Base-by-base conservation (phyloP, 2,113 vertebrate genomes). In the Hippocampus zosterae region DNA sequence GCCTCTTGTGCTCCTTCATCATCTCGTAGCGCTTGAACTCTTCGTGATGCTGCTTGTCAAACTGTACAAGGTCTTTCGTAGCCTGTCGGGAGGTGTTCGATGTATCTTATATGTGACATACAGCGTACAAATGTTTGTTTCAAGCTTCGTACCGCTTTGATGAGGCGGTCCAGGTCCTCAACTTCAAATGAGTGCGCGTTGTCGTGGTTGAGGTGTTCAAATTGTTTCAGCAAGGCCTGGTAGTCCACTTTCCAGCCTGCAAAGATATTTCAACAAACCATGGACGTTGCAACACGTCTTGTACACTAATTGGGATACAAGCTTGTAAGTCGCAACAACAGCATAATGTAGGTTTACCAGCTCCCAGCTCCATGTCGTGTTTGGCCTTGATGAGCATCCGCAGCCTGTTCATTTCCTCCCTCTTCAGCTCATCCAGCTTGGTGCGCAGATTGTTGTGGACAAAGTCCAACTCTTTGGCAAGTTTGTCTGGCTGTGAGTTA, bases 11-110 rank as follows among this genome's bases (percentile, higher is more conserved):
- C 80, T 96, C 95, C 89, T 98, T 98, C 92, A 92, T 91, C 94
- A 98, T 95, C 86, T 98, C 95, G 0, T 98, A 96, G 66, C 82
- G 93, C 87, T 97, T 97, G 86, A 98, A 98, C 77, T 97, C 94
- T 19, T 98, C 95, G 16, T 98, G 96, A 3, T 87, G 93, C 9
- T 91, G 90, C 71, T 94, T 94, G 85, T 98, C 96, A 50, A 90
- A 98, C 77, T 96, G 92, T 87, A 96, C 94, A 79, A 98, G 87
- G 79, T 98, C 95, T 57, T 78, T 92, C 59, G 94, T 96, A 13
- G 96, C 94, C 96, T 98, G 27, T 6, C 10, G 12, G 3, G 0
- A 3, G 29, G 7, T 5, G 3, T 16, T 8, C n/a, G 16, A 23
- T 9, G 9, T 19, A 12, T 25, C 23, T 27, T 16, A 25, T 27